phyloP scores from a whole-genome alignment of 37 sponge, comb jelly and placozoan genomes.

The Mnemiopsis leidyi region DNA sequence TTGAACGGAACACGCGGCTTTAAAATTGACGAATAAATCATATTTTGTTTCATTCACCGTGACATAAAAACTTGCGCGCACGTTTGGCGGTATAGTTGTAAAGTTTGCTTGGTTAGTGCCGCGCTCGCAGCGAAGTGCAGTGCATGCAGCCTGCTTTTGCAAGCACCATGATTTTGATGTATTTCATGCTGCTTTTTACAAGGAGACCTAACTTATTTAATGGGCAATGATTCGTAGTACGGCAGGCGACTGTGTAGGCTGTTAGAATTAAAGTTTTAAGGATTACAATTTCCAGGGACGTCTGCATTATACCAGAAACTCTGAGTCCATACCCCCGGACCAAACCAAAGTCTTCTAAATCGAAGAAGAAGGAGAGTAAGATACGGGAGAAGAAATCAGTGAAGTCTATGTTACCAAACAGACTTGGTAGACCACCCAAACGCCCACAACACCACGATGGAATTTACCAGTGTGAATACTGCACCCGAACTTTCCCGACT shows the following conservation, averaged over 20 bases:
- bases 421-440: slow-evolving; percentile 31
- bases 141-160: no score
- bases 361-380: slow-evolving; percentile 60
- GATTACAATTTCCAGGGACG: slow-evolving; percentile 31
- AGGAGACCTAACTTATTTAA: no score
- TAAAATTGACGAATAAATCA: neutral
- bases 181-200: no score
- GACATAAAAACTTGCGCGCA: neutral
- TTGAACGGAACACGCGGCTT: neutral
- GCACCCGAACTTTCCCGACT: slow-evolving; percentile 53
- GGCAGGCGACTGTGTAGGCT: no score
- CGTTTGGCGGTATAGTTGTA: no score
- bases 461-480: slow-evolving; percentile 64
- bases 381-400: slow-evolving; percentile 44
- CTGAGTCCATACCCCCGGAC: slow-evolving; percentile 53
- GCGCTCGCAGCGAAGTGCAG: no score
- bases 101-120: no score
- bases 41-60: neutral
- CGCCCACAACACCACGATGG: slow-evolving; percentile 51
- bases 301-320: slow-evolving; percentile 57
- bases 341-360: slow-evolving; percentile 34
- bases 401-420: neutral
- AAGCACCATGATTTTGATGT: no score
- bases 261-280: no score
- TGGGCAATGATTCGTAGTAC: no score